Conservation (phyloP, 2,113 vertebrate species). For the Actenoides hombroni region DNA sequence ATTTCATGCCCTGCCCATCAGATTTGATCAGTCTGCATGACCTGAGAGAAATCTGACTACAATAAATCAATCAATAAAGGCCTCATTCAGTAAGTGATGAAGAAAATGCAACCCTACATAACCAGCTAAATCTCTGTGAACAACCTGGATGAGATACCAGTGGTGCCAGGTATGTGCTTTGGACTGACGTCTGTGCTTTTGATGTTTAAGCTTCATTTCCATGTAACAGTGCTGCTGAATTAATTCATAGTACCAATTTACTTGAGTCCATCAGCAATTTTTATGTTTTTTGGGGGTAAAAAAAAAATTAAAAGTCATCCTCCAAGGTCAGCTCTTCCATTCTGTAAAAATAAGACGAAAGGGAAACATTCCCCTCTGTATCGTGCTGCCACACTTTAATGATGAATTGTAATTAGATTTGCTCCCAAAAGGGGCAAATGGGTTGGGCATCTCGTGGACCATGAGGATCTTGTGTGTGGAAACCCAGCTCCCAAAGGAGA, state of each 20-base stretch:
- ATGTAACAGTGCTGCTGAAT: background rate
- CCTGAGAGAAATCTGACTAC: background rate
- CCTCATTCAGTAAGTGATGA: background rate
- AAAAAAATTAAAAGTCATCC: background rate
- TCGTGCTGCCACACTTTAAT: background rate
- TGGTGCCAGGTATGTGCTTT: background rate
- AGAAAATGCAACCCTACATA: background rate
- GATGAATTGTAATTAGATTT: background rate
- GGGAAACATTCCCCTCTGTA: background rate
- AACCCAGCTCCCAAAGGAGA: background rate
- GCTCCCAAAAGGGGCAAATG: background rate
- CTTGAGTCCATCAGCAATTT: background rate
- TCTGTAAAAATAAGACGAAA: background rate
- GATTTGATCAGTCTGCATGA: background rate
- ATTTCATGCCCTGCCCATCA: background rate
- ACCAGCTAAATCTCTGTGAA: accelerated
- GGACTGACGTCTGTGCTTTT: background rate
- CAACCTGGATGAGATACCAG: background rate
- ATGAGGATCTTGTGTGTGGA: background rate
- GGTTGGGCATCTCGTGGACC: background rate
- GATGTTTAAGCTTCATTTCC: background rate
- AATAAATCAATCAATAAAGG: background rate
- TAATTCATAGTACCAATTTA: background rate
- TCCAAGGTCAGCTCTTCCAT: background rate
- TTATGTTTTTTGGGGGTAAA: background rate